Evolutionary conservation across 2,888 invertebrate genomes (phyloP).

Genomic region (Corbicula japonica): DNA sequence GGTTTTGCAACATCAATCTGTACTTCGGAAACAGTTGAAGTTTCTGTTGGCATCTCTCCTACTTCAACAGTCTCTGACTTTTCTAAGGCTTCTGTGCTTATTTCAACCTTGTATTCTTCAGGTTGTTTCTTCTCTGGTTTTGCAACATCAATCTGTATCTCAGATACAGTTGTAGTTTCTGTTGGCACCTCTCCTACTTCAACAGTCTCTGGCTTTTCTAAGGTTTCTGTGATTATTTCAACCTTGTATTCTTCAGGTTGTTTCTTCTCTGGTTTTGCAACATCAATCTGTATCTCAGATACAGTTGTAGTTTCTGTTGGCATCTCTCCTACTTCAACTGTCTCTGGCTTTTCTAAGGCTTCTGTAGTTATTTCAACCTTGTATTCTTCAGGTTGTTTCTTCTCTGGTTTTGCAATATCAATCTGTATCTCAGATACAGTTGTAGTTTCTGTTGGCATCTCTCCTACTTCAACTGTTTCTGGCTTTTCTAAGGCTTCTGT

Average conservation of each 20-base stretch:
- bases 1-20: constrained; percentile 39
- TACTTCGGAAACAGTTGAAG: constrained; percentile 44
- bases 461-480: constrained; percentile 36
- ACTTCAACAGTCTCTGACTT: constrained; percentile 41
- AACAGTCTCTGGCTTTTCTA: constrained; percentile 23
- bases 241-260: constrained; percentile 39
- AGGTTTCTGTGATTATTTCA: constrained; percentile 38
- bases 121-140: constrained; percentile 37
- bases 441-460: constrained; percentile 27
- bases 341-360: constrained; percentile 22
- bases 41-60: constrained; percentile 40
- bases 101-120: constrained; percentile 34
- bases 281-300: constrained; percentile 47
- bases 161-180: constrained; percentile 41
- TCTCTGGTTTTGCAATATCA: constrained; percentile 23
- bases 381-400: constrained; percentile 38
- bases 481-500: constrained; percentile 38
- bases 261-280: constrained; percentile 29
- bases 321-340: constrained; percentile 23
- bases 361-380: constrained; percentile 32
- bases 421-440: constrained; percentile 26
- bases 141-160: constrained; percentile 29
- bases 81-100: constrained; percentile 30
- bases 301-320: constrained; percentile 44
- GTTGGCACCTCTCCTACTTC: constrained; percentile 13